Conservation (phyloP, 2,888 invertebrate genomes). For the Zelleria hepariella region DNA sequence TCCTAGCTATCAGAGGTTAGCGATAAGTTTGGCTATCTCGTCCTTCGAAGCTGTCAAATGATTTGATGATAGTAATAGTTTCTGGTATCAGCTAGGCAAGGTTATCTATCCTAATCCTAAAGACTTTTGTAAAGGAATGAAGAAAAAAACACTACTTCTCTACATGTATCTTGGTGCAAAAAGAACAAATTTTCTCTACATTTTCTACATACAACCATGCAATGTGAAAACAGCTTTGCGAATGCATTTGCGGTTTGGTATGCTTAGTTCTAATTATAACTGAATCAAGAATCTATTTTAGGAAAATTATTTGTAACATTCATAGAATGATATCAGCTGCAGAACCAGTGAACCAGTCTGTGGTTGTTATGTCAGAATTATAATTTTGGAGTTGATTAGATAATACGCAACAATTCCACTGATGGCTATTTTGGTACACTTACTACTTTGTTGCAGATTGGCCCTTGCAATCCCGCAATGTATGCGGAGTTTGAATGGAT, state of each 20-base stretch:
- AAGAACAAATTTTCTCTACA: neutral
- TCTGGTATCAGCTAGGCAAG: no score
- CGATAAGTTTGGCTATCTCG: no score
- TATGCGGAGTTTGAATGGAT: neutral
- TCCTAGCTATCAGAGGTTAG: no score
- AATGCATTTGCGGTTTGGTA: conserved; percentile 12
- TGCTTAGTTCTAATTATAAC: conserved; percentile 20
- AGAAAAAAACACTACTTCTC: no score
- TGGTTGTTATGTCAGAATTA: neutral
- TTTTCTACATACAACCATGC: neutral
- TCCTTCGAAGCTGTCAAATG: no score
- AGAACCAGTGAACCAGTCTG: neutral
- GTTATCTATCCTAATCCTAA: no score
- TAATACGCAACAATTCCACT: neutral
- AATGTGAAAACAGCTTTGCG: conserved; percentile 21
- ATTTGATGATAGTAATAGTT: no score
- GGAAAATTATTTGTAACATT: conserved; percentile 16
- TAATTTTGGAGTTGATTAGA: neutral
- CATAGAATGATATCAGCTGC: conserved; percentile 2
- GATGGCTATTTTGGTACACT: neutral
- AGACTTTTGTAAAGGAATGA: no score
- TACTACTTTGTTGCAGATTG: neutral
- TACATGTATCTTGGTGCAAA: no score
- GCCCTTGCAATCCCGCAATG: neutral
- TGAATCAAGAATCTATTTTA: conserved; percentile 22